A percentile compares a stretch with the other conserved stretches of the same genome.
phyloP scores from a whole-genome alignment of 1,140 invertebrate species.

The Sweltsa coloradensis region DNA sequence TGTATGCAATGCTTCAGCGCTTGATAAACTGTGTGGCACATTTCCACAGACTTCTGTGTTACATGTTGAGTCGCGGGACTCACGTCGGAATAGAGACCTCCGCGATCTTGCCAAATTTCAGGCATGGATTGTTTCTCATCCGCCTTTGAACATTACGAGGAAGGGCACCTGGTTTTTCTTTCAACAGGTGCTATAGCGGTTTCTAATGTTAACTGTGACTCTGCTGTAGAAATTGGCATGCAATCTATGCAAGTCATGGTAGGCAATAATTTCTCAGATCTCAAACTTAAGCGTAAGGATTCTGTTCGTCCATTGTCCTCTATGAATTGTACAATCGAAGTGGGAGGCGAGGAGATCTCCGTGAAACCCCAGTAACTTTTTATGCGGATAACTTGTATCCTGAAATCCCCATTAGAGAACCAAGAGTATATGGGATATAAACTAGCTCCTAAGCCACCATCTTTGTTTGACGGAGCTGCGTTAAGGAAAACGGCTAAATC shows the following conservation, averaged over 20 bases:
- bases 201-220: constrained; percentile 27
- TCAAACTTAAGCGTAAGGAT: constrained; percentile 25
- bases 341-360: constrained; percentile 22
- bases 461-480: constrained; percentile 27
- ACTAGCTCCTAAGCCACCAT: constrained; percentile 25
- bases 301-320: constrained; percentile 24
- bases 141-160: constrained; percentile 19
- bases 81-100: constrained; percentile 26
- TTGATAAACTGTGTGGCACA: constrained; percentile 26
- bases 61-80: constrained; percentile 28
- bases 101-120: constrained; percentile 24
- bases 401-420: constrained; percentile 26
- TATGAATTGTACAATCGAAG: constrained; percentile 22
- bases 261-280: constrained; percentile 3
- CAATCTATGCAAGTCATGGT: constrained; percentile 15
- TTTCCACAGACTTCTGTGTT: constrained; percentile 26
- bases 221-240: constrained; percentile 25
- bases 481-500: constrained; percentile 29
- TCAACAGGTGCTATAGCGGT: constrained; percentile 26
- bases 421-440: constrained; percentile 29
- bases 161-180: constrained; percentile 24
- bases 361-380: constrained; percentile 28
- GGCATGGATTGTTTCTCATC: constrained; percentile 25
- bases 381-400: constrained; percentile 24
- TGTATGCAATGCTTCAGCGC: constrained; percentile 11